Base-by-base conservation (phyloP, 2,113 vertebrate genomes). In the Leptodactylus fuscus region DNA sequence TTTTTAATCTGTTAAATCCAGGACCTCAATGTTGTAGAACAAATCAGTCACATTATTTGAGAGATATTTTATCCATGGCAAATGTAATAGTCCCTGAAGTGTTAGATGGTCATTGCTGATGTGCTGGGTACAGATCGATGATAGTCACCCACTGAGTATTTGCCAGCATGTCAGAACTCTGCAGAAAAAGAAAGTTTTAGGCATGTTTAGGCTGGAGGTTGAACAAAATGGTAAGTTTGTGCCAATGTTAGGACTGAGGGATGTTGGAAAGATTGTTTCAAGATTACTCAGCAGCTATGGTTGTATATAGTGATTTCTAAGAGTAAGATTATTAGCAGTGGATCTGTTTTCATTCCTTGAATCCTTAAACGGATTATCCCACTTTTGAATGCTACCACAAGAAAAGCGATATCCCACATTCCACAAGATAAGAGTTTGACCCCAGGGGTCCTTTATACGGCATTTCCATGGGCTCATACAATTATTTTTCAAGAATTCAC, bases 171-270 rank as follows among this genome's bases (percentile, higher is more conserved):
- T 29, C 24, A 38, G 29, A 53, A 70, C 44, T 69, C 27, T 69
- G 24, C 32, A 55, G 51, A 84, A 84, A 0, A 4, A 65, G 1
- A 18, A 81, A 20, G 20, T 65, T 49, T 51, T 74, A 29, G 4
- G 27, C 2, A 20, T 44, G 29, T 86, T 88, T 22, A 83, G 5
- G 38, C 83, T 75, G 3, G 78, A 81, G 24, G 51, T 65, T 29
- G 18, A 0, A 24, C n/a, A 41, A 38, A 7, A 62, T 55, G 75
- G 27, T 51, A 53, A 49, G 24, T 29, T 29, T 53, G 48, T 53
- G 73, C 46, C 48, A 51, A 51, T 49, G 4, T 27, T 34, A 53
- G 74, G 34, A 77, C 27, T n/a, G 27, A 65, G 60, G 27, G 60
- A 24, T 60, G 58, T 27, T 12, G 11, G 58, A 27, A 1, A 27